phyloP scores from a whole-genome alignment of 1,140 invertebrate genomes.

The Drosophila rufa region DNA sequence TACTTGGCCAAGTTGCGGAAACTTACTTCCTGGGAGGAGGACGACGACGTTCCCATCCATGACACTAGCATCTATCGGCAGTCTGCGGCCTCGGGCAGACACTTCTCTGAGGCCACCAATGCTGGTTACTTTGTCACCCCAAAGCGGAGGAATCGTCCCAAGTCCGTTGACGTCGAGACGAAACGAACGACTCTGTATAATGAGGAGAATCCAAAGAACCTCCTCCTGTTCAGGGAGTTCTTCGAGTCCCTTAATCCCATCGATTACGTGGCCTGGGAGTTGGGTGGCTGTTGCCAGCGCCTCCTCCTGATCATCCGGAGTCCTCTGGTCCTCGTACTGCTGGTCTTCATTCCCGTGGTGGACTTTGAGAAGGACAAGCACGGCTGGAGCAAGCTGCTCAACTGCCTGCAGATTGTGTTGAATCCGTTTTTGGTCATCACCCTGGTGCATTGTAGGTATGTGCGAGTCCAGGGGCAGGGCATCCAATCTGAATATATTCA shows the following conservation, averaged over 20 bases:
- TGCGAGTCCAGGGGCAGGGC: fast-evolving
- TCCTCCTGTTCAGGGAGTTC: conserved; percentile 39
- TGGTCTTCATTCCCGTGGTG: conserved; percentile 46
- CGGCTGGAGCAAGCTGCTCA: conserved; percentile 67
- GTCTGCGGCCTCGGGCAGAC: background rate
- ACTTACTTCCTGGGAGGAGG: conserved; percentile 8
- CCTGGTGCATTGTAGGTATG: conserved; percentile 39
- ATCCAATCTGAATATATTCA: background rate
- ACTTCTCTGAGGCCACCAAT: background rate
- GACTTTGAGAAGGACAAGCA: conserved; percentile 53
- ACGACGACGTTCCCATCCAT: conserved; percentile 28
- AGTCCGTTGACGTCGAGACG: conserved; percentile 7
- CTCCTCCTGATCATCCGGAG: conserved; percentile 9
- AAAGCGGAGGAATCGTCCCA: background rate
- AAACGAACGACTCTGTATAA: conserved; percentile 35
- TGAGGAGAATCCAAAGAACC: conserved; percentile 36
- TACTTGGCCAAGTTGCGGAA: background rate
- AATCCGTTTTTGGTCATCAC: conserved; percentile 41
- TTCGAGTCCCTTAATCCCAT: conserved; percentile 37
- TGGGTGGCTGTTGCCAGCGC: conserved; percentile 16
- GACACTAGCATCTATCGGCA: conserved; percentile 5
- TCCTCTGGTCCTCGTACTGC: conserved; percentile 27
- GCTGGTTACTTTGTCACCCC: conserved; percentile 8
- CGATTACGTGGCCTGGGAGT: conserved; percentile 18
- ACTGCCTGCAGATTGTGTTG: conserved; percentile 54